Evolutionary conservation across 2,888 invertebrate genomes (phyloP).

Genomic region (Eulithis prunata): DNA sequence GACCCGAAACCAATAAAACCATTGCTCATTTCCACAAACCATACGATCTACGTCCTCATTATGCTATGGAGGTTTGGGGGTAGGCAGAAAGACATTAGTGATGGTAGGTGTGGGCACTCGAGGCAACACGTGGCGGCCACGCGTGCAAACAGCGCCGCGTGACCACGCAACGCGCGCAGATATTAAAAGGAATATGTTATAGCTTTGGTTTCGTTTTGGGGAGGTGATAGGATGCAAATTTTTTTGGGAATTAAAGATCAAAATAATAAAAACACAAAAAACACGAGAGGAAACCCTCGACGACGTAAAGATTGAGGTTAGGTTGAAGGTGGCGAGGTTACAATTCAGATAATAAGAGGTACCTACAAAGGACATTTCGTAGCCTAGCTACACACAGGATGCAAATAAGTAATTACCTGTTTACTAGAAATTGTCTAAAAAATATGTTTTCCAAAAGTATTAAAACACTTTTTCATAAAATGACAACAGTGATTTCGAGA

Average conservation of each 20-base stretch:
- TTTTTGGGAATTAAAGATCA: constrained; percentile 20
- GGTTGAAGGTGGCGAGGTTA: too few relatives aligned
- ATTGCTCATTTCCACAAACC: constrained; percentile 42
- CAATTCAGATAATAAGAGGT: too few relatives aligned
- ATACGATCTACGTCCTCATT: constrained; percentile 43
- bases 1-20: constrained; percentile 47
- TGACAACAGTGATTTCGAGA: too few relatives aligned
- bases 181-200: constrained; percentile 74
- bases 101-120: constrained; percentile 56
- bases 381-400: too few relatives aligned
- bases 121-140: constrained; percentile 59
- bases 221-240: constrained; percentile 27
- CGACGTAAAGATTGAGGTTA: too few relatives aligned
- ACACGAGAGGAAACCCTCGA: too few relatives aligned
- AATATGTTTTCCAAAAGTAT: too few relatives aligned
- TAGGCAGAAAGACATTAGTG: constrained; percentile 47
- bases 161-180: constrained; percentile 62
- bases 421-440: too few relatives aligned
- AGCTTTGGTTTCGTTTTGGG: constrained; percentile 34
- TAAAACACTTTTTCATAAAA: too few relatives aligned
- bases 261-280: background rate
- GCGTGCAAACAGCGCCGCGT: constrained; percentile 65
- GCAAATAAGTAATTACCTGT: too few relatives aligned
- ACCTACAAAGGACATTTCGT: too few relatives aligned
- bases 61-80: constrained; percentile 29